Evolutionary conservation across 2,797 vertebrate species (phyloP).

Genomic region (Notolepis coatsorum): DNA sequence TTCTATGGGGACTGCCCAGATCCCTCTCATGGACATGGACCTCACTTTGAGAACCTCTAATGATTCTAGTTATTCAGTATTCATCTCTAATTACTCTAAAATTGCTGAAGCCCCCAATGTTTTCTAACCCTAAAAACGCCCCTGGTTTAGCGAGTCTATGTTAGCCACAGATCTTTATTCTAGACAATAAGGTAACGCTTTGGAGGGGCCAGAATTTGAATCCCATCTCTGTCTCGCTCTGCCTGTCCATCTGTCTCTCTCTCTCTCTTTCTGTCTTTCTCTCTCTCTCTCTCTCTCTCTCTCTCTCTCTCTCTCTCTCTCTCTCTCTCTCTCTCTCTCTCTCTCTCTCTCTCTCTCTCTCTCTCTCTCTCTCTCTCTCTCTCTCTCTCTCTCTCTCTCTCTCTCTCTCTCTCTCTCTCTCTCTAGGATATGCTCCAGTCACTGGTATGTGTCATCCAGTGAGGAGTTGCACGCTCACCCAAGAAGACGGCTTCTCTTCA

Average conservation of each 20-base stretch:
- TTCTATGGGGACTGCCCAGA: too few relatives aligned
- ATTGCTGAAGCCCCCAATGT: too few relatives aligned
- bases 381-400: background rate
- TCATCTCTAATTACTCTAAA: too few relatives aligned
- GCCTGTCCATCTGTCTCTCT: background rate
- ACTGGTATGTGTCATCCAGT: slow-evolving; percentile 97
- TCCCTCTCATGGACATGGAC: too few relatives aligned
- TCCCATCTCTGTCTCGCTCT: background rate
- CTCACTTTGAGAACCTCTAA: too few relatives aligned
- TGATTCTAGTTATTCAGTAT: too few relatives aligned
- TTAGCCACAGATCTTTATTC: too few relatives aligned
- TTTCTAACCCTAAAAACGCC: too few relatives aligned
- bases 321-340: background rate
- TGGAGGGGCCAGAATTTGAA: too few relatives aligned
- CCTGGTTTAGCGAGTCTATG: too few relatives aligned
- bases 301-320: background rate
- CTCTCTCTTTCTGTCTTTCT: background rate
- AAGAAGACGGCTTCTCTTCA: slow-evolving; percentile 96
- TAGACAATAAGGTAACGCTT: too few relatives aligned
- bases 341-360: background rate
- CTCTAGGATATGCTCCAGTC: slow-evolving; percentile 92
- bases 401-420: background rate
- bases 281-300: background rate
- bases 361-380: background rate
- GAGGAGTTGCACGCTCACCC: slow-evolving; percentile 95